phyloP scores from a whole-genome alignment of 2,797 vertebrate species.

The Kryptolebias ocellatus region DNA sequence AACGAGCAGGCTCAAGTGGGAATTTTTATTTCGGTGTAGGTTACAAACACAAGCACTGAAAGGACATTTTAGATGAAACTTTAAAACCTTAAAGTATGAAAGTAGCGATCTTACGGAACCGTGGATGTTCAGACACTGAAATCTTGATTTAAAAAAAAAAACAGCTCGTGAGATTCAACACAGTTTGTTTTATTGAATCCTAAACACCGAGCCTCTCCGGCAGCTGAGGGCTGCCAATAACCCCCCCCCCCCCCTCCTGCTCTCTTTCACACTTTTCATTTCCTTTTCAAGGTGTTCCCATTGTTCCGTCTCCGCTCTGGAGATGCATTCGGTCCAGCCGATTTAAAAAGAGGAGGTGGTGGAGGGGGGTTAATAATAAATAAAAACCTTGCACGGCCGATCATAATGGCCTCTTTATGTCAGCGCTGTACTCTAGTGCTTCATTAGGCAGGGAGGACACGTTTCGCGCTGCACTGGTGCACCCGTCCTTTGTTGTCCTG shows the following conservation, averaged over 20 bases:
- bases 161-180: too few relatives aligned
- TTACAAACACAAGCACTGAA: too few relatives aligned
- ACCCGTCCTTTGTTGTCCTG: conserved; percentile 62
- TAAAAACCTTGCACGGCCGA: conserved; percentile 48
- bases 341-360: conserved; percentile 29
- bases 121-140: conserved; percentile 16
- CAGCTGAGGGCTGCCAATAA: conserved; percentile 33
- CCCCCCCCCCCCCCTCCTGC: conserved; percentile 17
- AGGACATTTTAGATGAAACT: too few relatives aligned
- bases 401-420: conserved; percentile 69
- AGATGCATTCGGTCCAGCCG: conserved; percentile 47
- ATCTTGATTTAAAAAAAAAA: conserved; percentile 14
- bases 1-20: too few relatives aligned
- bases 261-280: conserved; percentile 49
- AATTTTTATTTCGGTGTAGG: too few relatives aligned
- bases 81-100: too few relatives aligned
- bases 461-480: conserved; percentile 38
- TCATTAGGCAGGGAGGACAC: conserved; percentile 75
- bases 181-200: conserved; percentile 31
- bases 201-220: conserved; percentile 40
- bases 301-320: conserved; percentile 46
- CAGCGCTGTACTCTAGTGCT: conserved; percentile 48
- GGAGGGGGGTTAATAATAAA: conserved; percentile 54
- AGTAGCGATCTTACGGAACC: neutral
- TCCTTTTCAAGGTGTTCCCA: conserved; percentile 56